These are phyloP conservation scores for Drosophila fulvimacula DNA, from an alignment of 2,888 invertebrate genomes.

Conservation along the genomic window DNA sequence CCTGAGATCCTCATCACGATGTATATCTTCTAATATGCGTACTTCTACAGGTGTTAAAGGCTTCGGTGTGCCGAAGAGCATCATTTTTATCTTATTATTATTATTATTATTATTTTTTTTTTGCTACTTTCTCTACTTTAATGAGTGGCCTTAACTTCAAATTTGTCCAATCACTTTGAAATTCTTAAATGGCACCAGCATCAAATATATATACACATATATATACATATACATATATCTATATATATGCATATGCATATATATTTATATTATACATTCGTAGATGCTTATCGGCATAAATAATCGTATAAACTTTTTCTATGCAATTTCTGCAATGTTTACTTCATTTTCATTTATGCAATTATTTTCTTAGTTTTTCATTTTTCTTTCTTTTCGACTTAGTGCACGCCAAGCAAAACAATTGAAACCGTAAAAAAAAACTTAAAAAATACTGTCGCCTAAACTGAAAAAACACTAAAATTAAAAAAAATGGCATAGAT, in stretches of 20 bases:
- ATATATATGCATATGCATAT: slow-evolving; percentile 11
- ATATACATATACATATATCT: slow-evolving; percentile 14
- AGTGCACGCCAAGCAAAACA: slow-evolving; percentile 42
- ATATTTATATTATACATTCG: slow-evolving; percentile 14
- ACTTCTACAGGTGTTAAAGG: neutral
- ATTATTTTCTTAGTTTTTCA: slow-evolving; percentile 8
- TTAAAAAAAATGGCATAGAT: slow-evolving; percentile 37
- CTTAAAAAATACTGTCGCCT: slow-evolving; percentile 29
- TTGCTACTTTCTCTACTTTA: slow-evolving; percentile 35
- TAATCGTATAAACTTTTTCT: slow-evolving; percentile 26
- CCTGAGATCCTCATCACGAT: neutral
- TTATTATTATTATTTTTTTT: neutral
- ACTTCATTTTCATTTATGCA: slow-evolving; percentile 3
- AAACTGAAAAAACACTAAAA: slow-evolving; percentile 19
- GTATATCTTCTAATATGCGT: neutral
- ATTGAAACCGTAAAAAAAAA: slow-evolving; percentile 8
- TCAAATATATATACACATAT: slow-evolving; percentile 28
- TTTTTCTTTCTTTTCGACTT: slow-evolving; percentile 35
- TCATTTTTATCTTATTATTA: neutral
- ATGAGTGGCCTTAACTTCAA: slow-evolving; percentile 48
- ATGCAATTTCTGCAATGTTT: slow-evolving; percentile 27
- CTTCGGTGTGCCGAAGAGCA: neutral
- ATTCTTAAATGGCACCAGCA: slow-evolving; percentile 40
- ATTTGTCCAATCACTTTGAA: slow-evolving; percentile 38
- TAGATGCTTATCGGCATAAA: slow-evolving; percentile 24